Evolutionary conservation across 2,888 invertebrate genomes (phyloP), one percentile per base, ranked within the genome.

Genomic region (Ochlodes sylvanus): DNA sequence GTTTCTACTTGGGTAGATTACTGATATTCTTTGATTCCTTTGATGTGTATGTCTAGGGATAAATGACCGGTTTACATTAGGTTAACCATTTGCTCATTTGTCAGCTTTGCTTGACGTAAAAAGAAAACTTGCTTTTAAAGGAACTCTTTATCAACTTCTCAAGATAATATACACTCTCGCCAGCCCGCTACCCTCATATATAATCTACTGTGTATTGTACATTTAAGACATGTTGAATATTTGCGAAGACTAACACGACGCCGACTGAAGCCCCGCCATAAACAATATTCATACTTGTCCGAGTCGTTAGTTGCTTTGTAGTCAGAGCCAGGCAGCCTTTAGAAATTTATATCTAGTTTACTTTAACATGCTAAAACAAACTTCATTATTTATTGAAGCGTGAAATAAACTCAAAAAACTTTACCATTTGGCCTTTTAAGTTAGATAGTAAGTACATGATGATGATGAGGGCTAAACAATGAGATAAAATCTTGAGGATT

Each of bases 291-390:
- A 44, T 54, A 52, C 60, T 66, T 44, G 58, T 54, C 52, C 42
- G 60, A 66, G 54, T 41, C 27, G 42, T 58, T 42, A 12, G 42
- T 66, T 27, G 41, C 66, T 66, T 66, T 66, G 66, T 66, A 66
- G 66, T 66, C 66, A 60, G 42, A 42, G 9, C 60, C 66, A 66
- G 42, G 54, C 55, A 55, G 41, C 63, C 57, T 52, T 66, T 60
- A 60, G 54, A 65, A 57, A 58, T 66, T 58, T 66, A 66, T 60
- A 60, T 54, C 27, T 60, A 60, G 41, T 54, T 19, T 19, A 66
- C 19, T 66, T 54, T 32, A 60, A 44, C 19, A 15, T 54, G 52
- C 32, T 60, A 19, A 66, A 60, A 42, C 58, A 54, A 66, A 42
- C 41, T 63, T 63, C 7, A 32, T 55, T 63, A 42, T 63, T 63